Conservation (phyloP, 2,797 vertebrate genomes). For the Phylloscopus collybita region DNA sequence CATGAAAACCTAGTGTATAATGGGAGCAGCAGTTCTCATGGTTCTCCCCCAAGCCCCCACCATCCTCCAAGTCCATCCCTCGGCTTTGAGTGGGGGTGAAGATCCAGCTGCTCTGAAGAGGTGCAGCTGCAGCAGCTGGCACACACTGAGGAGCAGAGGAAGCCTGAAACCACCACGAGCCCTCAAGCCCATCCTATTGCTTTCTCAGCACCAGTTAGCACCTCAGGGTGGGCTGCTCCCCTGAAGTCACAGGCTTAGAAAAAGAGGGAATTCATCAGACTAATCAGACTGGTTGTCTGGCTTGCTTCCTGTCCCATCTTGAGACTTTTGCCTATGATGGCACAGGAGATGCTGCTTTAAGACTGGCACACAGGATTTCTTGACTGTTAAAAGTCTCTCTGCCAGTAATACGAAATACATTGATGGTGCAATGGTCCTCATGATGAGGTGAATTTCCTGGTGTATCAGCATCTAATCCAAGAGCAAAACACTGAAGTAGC, state of each 20-base stretch:
- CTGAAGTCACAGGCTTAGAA: background rate
- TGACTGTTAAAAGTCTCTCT: background rate
- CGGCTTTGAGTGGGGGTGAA: background rate
- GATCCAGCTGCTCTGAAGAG: conserved; percentile 40
- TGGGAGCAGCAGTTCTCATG: conserved; percentile 39
- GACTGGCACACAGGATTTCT: background rate
- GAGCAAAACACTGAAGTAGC: background rate
- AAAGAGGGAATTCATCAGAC: background rate
- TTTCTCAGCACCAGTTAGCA: background rate
- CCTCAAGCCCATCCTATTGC: background rate
- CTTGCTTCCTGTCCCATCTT: background rate
- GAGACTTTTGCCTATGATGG: background rate
- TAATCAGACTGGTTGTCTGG: background rate
- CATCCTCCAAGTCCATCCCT: background rate
- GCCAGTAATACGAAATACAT: rapidly evolving
- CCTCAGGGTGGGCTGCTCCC: background rate
- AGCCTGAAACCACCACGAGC: background rate
- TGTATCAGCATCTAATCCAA: background rate
- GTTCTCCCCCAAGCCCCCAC: conserved; percentile 1
- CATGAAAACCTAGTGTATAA: background rate
- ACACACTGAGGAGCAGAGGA: background rate
- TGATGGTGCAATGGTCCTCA: background rate
- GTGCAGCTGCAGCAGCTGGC: conserved; percentile 54
- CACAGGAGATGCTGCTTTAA: background rate
- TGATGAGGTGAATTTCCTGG: background rate